Evolutionary conservation across 2,888 invertebrate species (phyloP), one percentile per base, ranked within the genome.

Genomic region (Netelia inedita): DNA sequence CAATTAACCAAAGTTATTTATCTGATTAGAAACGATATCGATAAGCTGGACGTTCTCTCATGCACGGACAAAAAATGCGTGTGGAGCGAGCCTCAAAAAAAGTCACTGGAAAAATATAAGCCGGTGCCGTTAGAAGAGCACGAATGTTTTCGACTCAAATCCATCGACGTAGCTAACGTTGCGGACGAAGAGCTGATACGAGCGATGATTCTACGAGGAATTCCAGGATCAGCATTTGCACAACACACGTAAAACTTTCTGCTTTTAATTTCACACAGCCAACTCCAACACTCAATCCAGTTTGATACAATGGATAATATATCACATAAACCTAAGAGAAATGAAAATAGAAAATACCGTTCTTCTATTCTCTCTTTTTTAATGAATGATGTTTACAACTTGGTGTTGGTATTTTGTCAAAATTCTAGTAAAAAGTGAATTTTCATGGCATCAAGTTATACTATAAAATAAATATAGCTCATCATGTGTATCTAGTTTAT

Each of bases 181-280:
- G 50, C 11, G 50, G 50, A 50, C 11, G 11, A 50, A 2, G 50
- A 50, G 2, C 11, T 50, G n/a, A 5, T 46, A 14, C 9, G 11
- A 50, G 50, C 11, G 50, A 50, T 50, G 50, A 50, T 50, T 11
- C n/a, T 50, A n/a, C 50, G 9, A n/a, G 50, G 50, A 50, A 50
- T 50, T 50, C 50, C 50, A 50, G 50, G 50, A 50, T 50, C 50
- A 50, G 50, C 50, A 50, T 50, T 50, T 5, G 50, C 50, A 50
- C 11, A 50, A n/a, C 50, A 50, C 50, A 10, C 6, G 50, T 50
- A 50, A 50, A 50, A n/a, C n/a, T 50, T 50, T 14, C 11, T 14
- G n/a, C n/a, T n/a, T 50, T 10, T n/a, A 0, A 50, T 50, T 11
- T 50, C 11, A 50, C 50, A 50, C 0, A 50, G 10, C n/a, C 50